phyloP scores from a whole-genome alignment of 2,113 vertebrate species.

The Xyrauchen texanus region DNA sequence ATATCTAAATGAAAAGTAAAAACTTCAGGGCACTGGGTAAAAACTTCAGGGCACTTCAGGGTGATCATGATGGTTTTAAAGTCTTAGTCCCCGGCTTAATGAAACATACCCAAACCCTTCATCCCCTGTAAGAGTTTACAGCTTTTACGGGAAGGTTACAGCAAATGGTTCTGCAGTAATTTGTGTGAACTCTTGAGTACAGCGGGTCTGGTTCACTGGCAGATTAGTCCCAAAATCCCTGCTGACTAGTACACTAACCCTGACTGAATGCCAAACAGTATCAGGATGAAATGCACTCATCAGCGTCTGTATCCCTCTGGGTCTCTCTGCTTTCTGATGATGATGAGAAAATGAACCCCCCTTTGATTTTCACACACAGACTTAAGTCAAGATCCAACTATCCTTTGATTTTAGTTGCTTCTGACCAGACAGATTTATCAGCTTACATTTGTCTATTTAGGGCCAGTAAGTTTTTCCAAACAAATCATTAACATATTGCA shows the following conservation, averaged over 20 bases:
- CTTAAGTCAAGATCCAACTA: slow-evolving; percentile 8
- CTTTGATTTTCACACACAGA: not conserved
- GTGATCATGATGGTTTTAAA: too few relatives aligned
- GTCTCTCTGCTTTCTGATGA: slow-evolving; percentile 37
- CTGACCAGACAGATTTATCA: slow-evolving; percentile 8
- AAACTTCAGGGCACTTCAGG: too few relatives aligned
- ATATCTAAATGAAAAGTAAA: too few relatives aligned
- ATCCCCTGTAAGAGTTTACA: not conserved
- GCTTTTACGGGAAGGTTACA: not conserved
- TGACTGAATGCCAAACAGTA: slow-evolving; percentile 8
- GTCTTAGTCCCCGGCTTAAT: not conserved
- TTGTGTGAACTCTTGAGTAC: not conserved
- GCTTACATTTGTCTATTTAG: not conserved
- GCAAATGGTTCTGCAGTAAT: not conserved
- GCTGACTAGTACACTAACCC: slow-evolving; percentile 25
- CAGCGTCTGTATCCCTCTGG: not conserved
- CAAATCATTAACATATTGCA: not conserved
- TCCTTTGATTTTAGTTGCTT: slow-evolving; percentile 15
- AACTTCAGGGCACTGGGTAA: too few relatives aligned
- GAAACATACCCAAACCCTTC: too few relatives aligned
- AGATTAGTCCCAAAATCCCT: slow-evolving; percentile 25
- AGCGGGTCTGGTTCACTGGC: slow-evolving; percentile 20
- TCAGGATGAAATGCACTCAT: not conserved
- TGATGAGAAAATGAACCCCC: slow-evolving; percentile 37
- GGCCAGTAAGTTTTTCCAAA: not conserved